Base-by-base conservation (phyloP, 2,113 vertebrate genomes). In the Orthonyx spaldingii region DNA sequence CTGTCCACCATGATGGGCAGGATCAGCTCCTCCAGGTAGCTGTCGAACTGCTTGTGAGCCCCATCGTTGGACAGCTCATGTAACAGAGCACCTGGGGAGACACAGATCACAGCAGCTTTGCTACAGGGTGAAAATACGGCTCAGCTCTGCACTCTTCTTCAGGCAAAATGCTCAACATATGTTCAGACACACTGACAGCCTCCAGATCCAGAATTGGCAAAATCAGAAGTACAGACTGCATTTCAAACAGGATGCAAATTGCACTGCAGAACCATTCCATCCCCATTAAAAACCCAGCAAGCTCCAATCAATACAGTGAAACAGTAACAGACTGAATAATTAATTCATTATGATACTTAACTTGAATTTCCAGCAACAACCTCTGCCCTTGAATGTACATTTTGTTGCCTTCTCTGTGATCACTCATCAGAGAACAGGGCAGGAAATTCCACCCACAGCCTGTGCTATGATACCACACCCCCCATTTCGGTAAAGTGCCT, bases 41-140 rank as follows among this genome's bases (percentile, higher is more conserved):
- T 98, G 86, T 99, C 99, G 41, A 99, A 99, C 97, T 99, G 99
- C 97, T 96, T 98, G 92, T 99, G 98, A 41, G 99, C 99, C 8
- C 99, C 99, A 7, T 99, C 99, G 3, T 99, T 99, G 30, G 99
- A 99, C 82, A 99, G 98, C 96, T 99, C 99, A 22, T 99, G 99
- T 97, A 99, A 98, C 71, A 99, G 98, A 96, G 99, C 99, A 85
- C 99, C 99, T 99, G 70, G 15, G 1, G 75, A 61, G 88, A 91
- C 60, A 95, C 2, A 71, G 14, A 5, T 0, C 50, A 55, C 5
- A 61, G 11, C 32, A 57, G 39, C 44, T 53, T 53, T 52, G 52
- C 56, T 10, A 7, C 21, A 19, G 14, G 0, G 16, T 3, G 37
- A 39, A 69, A 91, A 53, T 5, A 23, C 3, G 15, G 3, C 79